A percentile compares a stretch with the other conserved stretches of the same genome.
Conservation (phyloP, 2,888 invertebrate genomes). For the Aricia artaxerxes region DNA sequence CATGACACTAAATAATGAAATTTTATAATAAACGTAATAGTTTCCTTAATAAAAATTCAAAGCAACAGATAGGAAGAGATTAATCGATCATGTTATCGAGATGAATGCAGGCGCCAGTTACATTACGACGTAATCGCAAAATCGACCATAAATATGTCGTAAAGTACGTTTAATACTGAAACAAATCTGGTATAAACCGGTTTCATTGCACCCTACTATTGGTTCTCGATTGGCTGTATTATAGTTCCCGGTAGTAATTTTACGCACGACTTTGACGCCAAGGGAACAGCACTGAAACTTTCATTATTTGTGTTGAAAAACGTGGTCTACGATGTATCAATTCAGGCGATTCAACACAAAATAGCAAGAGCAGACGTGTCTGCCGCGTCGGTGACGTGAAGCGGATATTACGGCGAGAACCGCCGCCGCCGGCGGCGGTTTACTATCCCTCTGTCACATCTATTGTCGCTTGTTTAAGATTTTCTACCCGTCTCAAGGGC, state of each 20-base stretch:
- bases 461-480: too few species aligned
- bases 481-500: neutral
- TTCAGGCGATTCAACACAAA: neutral
- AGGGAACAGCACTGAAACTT: too few species aligned
- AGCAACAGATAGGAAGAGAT: constrained; percentile 10
- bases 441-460: neutral
- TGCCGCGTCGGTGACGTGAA: too few species aligned
- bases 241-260: neutral
- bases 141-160: constrained; percentile 43
- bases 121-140: constrained; percentile 39
- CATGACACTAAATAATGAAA: neutral
- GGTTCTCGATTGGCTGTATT: constrained; percentile 21
- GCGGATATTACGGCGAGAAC: too few species aligned
- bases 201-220: constrained; percentile 32
- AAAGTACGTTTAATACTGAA: constrained; percentile 43
- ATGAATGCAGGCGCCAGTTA: constrained; percentile 37
- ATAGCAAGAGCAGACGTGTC: neutral
- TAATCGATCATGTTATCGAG: constrained; percentile 30
- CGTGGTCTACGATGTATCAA: neutral
- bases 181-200: constrained; percentile 34
- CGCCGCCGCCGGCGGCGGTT: neutral
- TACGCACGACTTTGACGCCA: too few species aligned
- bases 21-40: neutral
- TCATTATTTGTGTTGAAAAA: neutral
- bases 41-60: constrained; percentile 13